A percentile compares a stretch with the other conserved stretches of the same genome.
Conservation (phyloP, 64 coral and sea anemone genomes). For the Montipora cactus region DNA sequence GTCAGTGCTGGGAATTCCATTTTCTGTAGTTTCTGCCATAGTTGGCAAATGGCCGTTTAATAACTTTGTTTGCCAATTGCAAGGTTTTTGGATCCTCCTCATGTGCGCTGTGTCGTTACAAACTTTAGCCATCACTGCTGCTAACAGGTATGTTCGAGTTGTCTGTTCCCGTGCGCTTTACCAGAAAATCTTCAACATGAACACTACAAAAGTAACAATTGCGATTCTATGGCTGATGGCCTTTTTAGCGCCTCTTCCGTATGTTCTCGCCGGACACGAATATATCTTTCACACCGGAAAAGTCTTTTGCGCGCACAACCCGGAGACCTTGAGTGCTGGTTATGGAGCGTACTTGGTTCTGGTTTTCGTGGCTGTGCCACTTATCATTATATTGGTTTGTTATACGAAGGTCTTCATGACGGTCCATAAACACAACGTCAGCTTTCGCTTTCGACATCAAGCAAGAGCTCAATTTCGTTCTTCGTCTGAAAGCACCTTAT, state of each 20-base stretch:
- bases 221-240: conserved; percentile 51
- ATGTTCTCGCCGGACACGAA: conserved; percentile 40
- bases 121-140: conserved; percentile 55
- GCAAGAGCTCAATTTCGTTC: background rate
- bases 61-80: conserved; percentile 37
- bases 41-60: conserved; percentile 39
- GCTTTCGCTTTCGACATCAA: conserved; percentile 25
- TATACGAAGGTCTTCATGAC: conserved; percentile 64
- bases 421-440: conserved; percentile 61
- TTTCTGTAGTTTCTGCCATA: conserved; percentile 6
- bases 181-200: conserved; percentile 64
- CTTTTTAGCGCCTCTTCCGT: conserved; percentile 73
- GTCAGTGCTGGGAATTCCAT: conserved; percentile 47
- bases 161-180: conserved; percentile 55
- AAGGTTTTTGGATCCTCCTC: conserved; percentile 61
- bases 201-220: conserved; percentile 69
- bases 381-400: conserved; percentile 62
- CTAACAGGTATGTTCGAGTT: conserved; percentile 63
- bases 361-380: conserved; percentile 66
- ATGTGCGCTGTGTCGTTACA: conserved; percentile 48
- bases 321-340: background rate
- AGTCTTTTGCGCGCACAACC: conserved; percentile 70
- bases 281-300: conserved; percentile 84
- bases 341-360: conserved; percentile 65
- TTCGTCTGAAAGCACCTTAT: background rate